Evolutionary conservation across 2,797 vertebrate genomes (phyloP).

Genomic region (Furcifer pardalis): DNA sequence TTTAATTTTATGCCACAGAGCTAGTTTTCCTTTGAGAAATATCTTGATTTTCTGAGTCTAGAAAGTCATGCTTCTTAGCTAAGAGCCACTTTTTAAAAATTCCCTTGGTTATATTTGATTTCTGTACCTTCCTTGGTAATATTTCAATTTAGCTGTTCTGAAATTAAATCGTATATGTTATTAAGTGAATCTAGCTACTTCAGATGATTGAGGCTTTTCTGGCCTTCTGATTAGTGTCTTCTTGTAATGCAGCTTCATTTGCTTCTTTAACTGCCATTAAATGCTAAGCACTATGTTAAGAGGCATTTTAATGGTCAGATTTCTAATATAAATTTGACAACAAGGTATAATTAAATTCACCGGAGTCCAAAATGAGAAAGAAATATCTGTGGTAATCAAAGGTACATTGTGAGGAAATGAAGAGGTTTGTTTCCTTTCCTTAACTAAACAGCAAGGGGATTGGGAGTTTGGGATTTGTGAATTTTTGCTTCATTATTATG

Average conservation of each 20-base stretch:
- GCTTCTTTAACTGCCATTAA: conserved; percentile 21
- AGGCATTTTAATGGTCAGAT: conserved; percentile 7
- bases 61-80: not conserved
- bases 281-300: not conserved
- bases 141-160: conserved; percentile 20
- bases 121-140: not conserved
- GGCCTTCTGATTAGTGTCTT: conserved; percentile 15
- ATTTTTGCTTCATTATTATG: not conserved
- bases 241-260: conserved; percentile 20
- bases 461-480: conserved; percentile 8
- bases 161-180: conserved; percentile 10
- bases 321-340: conserved; percentile 12
- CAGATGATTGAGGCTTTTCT: not conserved
- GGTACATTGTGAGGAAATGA: conserved; percentile 9
- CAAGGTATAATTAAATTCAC: not conserved
- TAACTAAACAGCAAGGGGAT: not conserved
- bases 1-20: not conserved
- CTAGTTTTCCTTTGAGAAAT: not conserved
- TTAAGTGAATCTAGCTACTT: conserved; percentile 23
- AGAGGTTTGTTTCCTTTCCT: conserved; percentile 42
- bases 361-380: not conserved
- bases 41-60: conserved; percentile 2
- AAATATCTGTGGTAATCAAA: conserved; percentile 23
- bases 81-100: not conserved
- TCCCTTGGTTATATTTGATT: conserved; percentile 12